phyloP scores from a whole-genome alignment of 2,113 vertebrate species.

The Gnathonemus longibarbis region DNA sequence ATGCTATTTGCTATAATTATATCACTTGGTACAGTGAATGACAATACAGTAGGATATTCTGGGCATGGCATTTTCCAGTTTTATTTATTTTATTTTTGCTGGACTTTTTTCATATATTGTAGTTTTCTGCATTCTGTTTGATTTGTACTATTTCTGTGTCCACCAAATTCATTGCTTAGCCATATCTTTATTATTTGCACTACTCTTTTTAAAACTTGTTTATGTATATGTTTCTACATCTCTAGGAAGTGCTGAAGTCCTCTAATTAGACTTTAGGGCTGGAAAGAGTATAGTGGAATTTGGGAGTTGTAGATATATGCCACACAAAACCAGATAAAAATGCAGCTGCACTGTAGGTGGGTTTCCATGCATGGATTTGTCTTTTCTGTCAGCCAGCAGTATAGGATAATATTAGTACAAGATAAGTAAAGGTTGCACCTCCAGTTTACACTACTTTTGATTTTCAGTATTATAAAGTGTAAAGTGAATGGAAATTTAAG shows the following conservation, averaged over 20 bases:
- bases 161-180: not conserved
- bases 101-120: not conserved
- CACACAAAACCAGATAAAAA: conserved; percentile 26
- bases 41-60: not conserved
- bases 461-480: not conserved
- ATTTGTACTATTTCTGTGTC: not conserved
- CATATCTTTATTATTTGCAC: conserved; percentile 31
- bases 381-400: not conserved
- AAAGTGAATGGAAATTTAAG: not conserved
- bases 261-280: conserved; percentile 35
- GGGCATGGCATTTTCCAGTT: not conserved
- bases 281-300: conserved; percentile 23
- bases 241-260: conserved; percentile 34
- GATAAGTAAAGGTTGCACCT: not conserved
- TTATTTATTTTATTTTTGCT: too few relatives aligned
- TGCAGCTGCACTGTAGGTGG: not conserved
- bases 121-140: not conserved
- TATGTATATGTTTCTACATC: conserved; percentile 36
- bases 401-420: too few relatives aligned
- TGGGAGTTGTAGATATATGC: conserved; percentile 9
- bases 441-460: not conserved
- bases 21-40: not conserved
- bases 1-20: not conserved
- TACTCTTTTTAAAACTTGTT: conserved; percentile 48
- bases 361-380: not conserved